Evolutionary conservation across 2,888 invertebrate genomes (phyloP).

Genomic region (Sinohyriopsis cumingii): DNA sequence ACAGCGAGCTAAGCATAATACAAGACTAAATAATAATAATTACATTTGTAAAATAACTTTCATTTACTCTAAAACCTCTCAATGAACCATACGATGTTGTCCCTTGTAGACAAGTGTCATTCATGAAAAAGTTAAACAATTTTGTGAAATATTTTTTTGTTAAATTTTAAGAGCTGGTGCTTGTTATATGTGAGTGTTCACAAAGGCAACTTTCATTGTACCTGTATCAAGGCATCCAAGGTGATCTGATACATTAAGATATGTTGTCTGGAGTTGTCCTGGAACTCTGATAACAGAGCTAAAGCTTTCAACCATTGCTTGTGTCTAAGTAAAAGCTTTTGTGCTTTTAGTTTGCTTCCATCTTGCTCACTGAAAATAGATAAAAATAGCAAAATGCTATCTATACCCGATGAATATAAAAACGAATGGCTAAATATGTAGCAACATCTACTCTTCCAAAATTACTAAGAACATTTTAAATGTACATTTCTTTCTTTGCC

Average conservation of each 20-base stretch:
- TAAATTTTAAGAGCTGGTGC: no score
- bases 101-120: no score
- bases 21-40: no score
- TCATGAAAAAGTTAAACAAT: no score
- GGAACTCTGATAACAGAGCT: conserved; percentile 35
- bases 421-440: neutral
- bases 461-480: no score
- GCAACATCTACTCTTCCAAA: no score
- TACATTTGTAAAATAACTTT: no score
- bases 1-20: no score
- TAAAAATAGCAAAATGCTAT: neutral
- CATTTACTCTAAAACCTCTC: no score
- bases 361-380: conserved; percentile 42
- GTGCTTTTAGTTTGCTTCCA: conserved; percentile 41
- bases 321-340: conserved; percentile 43
- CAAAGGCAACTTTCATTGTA: conserved; percentile 4
- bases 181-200: neutral
- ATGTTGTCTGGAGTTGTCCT: conserved; percentile 31
- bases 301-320: conserved; percentile 49
- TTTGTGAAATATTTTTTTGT: no score
- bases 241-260: conserved; percentile 35
- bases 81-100: no score
- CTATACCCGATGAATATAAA: neutral
- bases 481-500: no score
- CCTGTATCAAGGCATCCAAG: conserved; percentile 34